Evolutionary conservation across 2,797 vertebrate species (phyloP), one percentile per base, ranked within the genome.

Genomic region (Synaphobranchus kaupii): DNA sequence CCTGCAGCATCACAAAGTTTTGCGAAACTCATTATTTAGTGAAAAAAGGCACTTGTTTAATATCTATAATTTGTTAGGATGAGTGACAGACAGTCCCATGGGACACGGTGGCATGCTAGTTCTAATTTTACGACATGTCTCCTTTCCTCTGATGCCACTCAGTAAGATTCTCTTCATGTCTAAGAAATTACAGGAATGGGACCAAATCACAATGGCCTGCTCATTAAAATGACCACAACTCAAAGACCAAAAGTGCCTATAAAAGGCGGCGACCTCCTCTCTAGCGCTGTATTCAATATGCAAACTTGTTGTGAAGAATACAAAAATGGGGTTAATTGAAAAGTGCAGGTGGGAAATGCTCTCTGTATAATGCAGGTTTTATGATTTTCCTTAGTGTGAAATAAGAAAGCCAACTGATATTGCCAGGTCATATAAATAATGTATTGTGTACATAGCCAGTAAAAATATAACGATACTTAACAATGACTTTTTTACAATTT

Each of bases 11-110:
- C 89, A 90, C 76, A 44, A 91, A 93, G 88, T 82, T 48, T 50
- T 68, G 50, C 48, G 91, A 89, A 93, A 93, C 93, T 94, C 88
- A 86, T 82, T 81, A 80, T 81, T 80, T 91, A 92, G 87, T 90
- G 86, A 84, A 50, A 85, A 88, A 89, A 89, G 47, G 22, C 86
- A 50, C 81, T 89, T 28, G 88, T 81, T 81, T 81, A 50, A 50
- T 28, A 48, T 50, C 44, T 50, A 22, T 78, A 81, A 81, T 81
- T 22, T 31, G 50, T 50, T n/a, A 10, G 25, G 9, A 9, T 81
- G 20, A 81, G 4, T 48, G 25, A 81, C 47, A 81, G 17, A 47
- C 34, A 78, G 78, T 50, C 78, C 25, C 44, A 50, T 10, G 12
- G 78, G 78, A 81, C 47, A 50, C n/a, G 78, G 44, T 81, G 47